phyloP scores from a whole-genome alignment of 2,888 invertebrate species.

The Deroplatys truncata region DNA sequence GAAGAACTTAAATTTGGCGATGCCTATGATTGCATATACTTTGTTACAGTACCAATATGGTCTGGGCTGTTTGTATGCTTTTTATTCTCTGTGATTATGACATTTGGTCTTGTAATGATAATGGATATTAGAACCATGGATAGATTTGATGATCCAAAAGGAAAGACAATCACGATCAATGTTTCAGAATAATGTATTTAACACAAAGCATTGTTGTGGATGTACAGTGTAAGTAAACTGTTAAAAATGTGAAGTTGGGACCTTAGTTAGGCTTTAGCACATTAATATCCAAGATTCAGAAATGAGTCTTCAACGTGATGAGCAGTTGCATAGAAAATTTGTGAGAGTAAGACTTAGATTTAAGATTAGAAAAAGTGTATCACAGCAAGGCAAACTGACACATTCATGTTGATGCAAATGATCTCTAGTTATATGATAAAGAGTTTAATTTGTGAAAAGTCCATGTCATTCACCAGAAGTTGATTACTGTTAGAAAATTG shows the following conservation, averaged over 20 bases:
- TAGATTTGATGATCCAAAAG: slow-evolving; percentile 97
- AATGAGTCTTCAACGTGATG: too few relatives aligned
- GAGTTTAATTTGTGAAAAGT: too few relatives aligned
- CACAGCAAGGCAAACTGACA: too few relatives aligned
- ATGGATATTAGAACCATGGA: slow-evolving; percentile 95
- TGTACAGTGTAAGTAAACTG: background rate
- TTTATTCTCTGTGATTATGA: slow-evolving; percentile 73
- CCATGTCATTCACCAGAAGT: too few relatives aligned
- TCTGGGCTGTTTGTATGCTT: slow-evolving; percentile 79
- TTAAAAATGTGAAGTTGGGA: background rate
- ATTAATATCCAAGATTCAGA: background rate
- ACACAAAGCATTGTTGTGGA: background rate
- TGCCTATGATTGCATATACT: slow-evolving; percentile 84
- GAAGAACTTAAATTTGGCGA: slow-evolving; percentile 54
- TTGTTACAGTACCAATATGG: slow-evolving; percentile 88
- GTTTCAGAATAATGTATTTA: slow-evolving; percentile 57
- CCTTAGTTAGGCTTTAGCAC: background rate
- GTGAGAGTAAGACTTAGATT: too few relatives aligned
- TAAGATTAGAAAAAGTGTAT: too few relatives aligned
- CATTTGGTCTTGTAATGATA: slow-evolving; percentile 85
- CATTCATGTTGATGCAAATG: too few relatives aligned
- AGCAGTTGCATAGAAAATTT: too few relatives aligned
- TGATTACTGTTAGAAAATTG: too few relatives aligned
- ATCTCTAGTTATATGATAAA: too few relatives aligned
- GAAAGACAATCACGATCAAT: slow-evolving; percentile 86